A percentile compares a stretch with the other conserved stretches of the same genome.
These are phyloP conservation scores for Phaethon lepturus DNA, from an alignment of 2,113 vertebrate species.

Conservation along the genomic window DNA sequence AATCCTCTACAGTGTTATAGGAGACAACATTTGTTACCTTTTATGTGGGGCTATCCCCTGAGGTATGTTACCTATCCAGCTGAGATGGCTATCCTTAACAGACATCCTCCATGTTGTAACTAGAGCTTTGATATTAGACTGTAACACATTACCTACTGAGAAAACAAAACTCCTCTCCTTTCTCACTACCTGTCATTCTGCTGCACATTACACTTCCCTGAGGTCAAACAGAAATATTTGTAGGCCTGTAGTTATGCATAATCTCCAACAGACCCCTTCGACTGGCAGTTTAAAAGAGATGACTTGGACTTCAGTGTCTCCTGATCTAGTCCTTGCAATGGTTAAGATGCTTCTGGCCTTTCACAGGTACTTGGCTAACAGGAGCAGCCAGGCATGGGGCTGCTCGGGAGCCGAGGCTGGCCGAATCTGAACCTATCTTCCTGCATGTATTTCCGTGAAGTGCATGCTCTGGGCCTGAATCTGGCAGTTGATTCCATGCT, in stretches of 20 bases:
- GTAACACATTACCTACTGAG: background rate
- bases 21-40: background rate
- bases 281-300: background rate
- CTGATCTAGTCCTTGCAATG: background rate
- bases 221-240: background rate
- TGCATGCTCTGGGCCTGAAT: background rate
- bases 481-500: background rate
- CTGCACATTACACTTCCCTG: background rate
- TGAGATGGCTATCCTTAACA: background rate
- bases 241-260: background rate
- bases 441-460: accelerated
- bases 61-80: accelerated
- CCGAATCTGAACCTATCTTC: accelerated
- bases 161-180: background rate
- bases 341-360: background rate
- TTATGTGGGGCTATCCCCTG: background rate
- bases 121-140: background rate
- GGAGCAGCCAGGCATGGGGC: background rate
- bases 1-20: background rate
- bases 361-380: accelerated
- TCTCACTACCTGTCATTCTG: background rate
- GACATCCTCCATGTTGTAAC: background rate
- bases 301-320: accelerated
- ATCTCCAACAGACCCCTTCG: background rate
- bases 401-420: background rate